Evolutionary conservation across 2,888 invertebrate genomes (phyloP).

Genomic region (Chalcis sispes): DNA sequence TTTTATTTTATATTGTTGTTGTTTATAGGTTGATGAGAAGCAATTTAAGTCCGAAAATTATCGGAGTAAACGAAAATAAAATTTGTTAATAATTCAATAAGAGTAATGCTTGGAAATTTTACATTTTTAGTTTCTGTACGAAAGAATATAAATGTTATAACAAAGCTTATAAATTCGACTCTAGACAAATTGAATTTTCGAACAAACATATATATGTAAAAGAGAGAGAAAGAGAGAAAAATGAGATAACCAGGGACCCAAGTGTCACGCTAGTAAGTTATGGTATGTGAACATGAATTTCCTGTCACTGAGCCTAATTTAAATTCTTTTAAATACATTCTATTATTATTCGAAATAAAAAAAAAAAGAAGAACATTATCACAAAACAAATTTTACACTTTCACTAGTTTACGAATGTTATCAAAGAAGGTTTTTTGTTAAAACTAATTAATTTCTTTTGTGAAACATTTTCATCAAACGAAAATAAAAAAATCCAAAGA

Average conservation of each 20-base stretch:
- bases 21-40: too few species aligned
- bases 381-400: slow-evolving; percentile 41
- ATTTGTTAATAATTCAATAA: slow-evolving; percentile 27
- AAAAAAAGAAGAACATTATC: slow-evolving; percentile 34
- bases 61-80: not conserved
- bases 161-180: slow-evolving; percentile 43
- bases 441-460: too few species aligned
- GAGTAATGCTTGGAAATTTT: slow-evolving; percentile 16
- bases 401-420: too few species aligned
- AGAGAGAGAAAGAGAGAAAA: slow-evolving; percentile 29
- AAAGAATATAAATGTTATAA: slow-evolving; percentile 48
- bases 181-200: slow-evolving; percentile 54
- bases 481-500: too few species aligned
- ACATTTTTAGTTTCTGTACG: slow-evolving; percentile 29
- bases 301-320: slow-evolving; percentile 53
- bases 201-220: slow-evolving; percentile 43
- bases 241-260: slow-evolving; percentile 29
- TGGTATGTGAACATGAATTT: slow-evolving; percentile 55
- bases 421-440: too few species aligned
- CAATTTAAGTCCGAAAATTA: too few species aligned
- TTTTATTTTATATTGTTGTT: too few species aligned
- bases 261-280: slow-evolving; percentile 52
- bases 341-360: slow-evolving; percentile 48
- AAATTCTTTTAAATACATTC: slow-evolving; percentile 48
- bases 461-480: too few species aligned